Evolutionary conservation across 1,140 invertebrate species (phyloP).

Genomic region (Dufourea novaeangliae): DNA sequence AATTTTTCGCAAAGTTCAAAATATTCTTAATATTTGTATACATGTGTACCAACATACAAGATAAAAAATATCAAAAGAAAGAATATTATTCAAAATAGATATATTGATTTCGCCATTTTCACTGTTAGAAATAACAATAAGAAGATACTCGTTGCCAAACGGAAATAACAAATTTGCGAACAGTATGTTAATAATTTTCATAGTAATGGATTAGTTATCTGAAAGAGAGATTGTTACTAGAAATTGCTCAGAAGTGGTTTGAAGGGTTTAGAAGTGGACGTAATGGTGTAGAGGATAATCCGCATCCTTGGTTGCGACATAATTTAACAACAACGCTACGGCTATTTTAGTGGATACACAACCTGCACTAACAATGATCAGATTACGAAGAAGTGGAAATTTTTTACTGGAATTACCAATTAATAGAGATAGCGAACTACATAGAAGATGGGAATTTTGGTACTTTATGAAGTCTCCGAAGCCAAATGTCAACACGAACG

Average conservation of each 20-base stretch:
- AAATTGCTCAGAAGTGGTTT: background rate
- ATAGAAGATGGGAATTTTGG: background rate
- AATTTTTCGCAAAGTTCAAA: no score
- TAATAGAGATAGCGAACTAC: background rate
- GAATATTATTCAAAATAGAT: no score
- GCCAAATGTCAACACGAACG: background rate
- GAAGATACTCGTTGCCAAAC: background rate
- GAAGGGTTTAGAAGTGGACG: background rate
- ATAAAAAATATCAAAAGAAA: no score
- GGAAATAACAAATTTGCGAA: background rate
- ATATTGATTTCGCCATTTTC: no score
- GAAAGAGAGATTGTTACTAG: no score
- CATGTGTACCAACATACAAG: no score
- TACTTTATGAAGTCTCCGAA: background rate
- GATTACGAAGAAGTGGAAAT: slow-evolving; percentile 2
- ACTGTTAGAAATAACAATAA: no score
- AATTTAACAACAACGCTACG: slow-evolving; percentile 4
- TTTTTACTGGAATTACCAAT: background rate
- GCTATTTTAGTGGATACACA: slow-evolving; percentile 1
- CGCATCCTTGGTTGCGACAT: slow-evolving; percentile 2
- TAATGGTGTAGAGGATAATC: slow-evolving; percentile 6
- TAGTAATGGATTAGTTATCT: background rate
- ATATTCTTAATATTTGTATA: no score
- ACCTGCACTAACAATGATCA: slow-evolving; percentile 3
- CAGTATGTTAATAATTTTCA: background rate